These are phyloP conservation scores for Sylvietta virens DNA, from an alignment of 2,113 vertebrate genomes.

Conservation along the genomic window DNA sequence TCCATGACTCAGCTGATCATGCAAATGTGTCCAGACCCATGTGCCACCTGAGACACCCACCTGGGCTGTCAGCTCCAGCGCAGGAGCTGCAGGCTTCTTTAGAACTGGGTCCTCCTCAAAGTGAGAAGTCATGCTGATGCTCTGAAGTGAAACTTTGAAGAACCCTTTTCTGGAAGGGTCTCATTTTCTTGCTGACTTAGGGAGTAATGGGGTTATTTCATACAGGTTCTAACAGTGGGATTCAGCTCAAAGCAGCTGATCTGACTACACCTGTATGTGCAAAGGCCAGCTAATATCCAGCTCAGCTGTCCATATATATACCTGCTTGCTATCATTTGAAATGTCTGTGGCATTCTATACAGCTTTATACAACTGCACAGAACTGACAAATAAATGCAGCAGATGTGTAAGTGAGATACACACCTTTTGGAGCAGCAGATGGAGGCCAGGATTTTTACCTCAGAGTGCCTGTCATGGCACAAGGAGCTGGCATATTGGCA, in stretches of 20 bases:
- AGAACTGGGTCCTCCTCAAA: background rate
- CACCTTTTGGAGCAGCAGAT: background rate
- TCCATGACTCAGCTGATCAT: background rate
- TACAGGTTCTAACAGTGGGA: background rate
- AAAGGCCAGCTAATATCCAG: background rate
- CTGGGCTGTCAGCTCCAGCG: background rate
- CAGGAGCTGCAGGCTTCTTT: background rate
- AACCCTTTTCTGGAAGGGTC: background rate
- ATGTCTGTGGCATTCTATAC: background rate
- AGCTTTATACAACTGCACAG: rapidly evolving
- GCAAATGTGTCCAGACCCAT: rapidly evolving
- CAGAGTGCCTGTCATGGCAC: background rate
- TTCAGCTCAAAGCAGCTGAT: background rate
- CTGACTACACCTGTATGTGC: background rate
- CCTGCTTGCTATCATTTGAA: background rate
- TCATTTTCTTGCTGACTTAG: background rate
- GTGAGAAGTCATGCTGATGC: background rate
- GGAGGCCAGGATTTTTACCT: background rate
- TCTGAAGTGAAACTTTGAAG: background rate
- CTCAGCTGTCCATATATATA: background rate
- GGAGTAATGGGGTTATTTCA: background rate
- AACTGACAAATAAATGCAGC: background rate
- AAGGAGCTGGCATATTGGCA: background rate
- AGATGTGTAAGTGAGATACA: rapidly evolving
- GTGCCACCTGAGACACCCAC: background rate